Evolutionary conservation across 1,140 invertebrate genomes (phyloP), one percentile per base, ranked within the genome.

Genomic region (Drosophila pectinifera): DNA sequence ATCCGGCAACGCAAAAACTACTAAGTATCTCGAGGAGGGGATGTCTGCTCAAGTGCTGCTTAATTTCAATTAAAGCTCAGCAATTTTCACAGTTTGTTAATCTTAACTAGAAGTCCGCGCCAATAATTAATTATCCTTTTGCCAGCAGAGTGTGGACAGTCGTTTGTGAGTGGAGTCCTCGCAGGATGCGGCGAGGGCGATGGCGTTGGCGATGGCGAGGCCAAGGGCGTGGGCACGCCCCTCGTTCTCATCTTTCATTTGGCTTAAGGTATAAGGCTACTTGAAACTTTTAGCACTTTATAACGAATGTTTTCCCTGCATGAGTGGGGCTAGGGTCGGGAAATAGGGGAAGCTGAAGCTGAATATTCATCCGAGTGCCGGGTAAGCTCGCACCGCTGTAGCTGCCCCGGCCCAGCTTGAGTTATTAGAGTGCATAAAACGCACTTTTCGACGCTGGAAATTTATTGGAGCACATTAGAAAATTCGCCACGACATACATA

Each of bases 81-180:
- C 76, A 78, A 78, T 78, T 78, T 78, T 78, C 75, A 78, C 76
- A 78, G 76, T 78, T 78, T 78, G 76, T 78, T 78, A 78, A 78
- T 78, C 76, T 78, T 78, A 78, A 78, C 76, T 78, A 78, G 73
- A 78, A 78, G 74, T 78, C 54, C 58, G 74, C 62, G 74, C 76
- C 77, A 73, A 78, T 78, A 78, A 78, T 78, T 78, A 78, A 78
- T 78, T 78, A 78, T 78, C 64, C 73, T 75, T 69, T 77, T 61
- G 61, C 59, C 45, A 18, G 11, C 28, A 22, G 22, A 51, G 26
- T 64, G 64, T 51, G 64, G 64, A 75, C 53, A 55, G 53, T 46
- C 45, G 20, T 36, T 26, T 70, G n/a, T 31, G 26, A n/a, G 42
- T 34, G 42, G 28, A 22, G 45, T 31, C 43, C 11, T 34, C 11